These are phyloP conservation scores for Pachliopta kotzebuea DNA, from an alignment of 2,888 invertebrate genomes.

Conservation along the genomic window DNA sequence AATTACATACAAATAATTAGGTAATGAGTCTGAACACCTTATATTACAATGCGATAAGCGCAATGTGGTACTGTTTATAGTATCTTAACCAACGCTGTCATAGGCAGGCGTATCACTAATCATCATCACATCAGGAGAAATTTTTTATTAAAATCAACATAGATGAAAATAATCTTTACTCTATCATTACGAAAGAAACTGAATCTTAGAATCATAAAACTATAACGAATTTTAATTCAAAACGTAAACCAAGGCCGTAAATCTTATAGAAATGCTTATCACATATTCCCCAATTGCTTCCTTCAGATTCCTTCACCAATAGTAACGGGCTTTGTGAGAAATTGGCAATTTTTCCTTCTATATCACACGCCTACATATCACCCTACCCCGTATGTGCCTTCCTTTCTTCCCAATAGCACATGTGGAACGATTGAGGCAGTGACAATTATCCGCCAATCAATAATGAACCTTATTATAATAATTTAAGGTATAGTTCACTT, in stretches of 20 bases:
- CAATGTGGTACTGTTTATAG: too few species aligned
- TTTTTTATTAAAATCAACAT: too few species aligned
- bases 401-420: slow-evolving; percentile 41
- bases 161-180: too few species aligned
- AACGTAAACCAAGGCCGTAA: neutral
- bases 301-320: slow-evolving; percentile 50
- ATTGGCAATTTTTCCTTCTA: slow-evolving; percentile 52
- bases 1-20: too few species aligned
- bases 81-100: too few species aligned
- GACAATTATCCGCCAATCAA: slow-evolving; percentile 12
- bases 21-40: too few species aligned
- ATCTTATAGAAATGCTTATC: neutral
- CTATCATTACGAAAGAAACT: too few species aligned
- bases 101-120: too few species aligned
- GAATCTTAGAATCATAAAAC: too few species aligned
- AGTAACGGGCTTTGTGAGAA: slow-evolving; percentile 44
- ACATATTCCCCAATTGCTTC: neutral
- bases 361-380: slow-evolving; percentile 47
- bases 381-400: slow-evolving; percentile 40
- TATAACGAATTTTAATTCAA: neutral
- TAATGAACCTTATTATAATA: slow-evolving; percentile 24
- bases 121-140: too few species aligned
- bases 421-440: slow-evolving; percentile 25
- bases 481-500: too few species aligned
- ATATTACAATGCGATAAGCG: too few species aligned